These are phyloP conservation scores for Kradibia gibbosae DNA, from an alignment of 1,140 invertebrate species.

Conservation along the genomic window DNA sequence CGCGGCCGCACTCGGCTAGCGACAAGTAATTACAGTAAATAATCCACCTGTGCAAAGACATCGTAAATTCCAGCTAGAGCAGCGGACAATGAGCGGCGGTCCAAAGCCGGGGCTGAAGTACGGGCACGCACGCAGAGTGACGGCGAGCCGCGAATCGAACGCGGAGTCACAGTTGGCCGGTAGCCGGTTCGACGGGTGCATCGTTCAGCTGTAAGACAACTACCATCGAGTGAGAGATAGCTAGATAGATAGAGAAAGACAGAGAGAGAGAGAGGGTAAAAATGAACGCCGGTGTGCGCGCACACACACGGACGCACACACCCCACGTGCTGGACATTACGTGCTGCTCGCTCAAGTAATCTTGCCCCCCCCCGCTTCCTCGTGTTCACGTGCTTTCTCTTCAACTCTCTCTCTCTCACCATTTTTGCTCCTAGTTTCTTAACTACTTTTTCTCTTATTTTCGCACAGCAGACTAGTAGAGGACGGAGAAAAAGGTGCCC, in stretches of 20 bases:
- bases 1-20: neutral
- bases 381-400: neutral
- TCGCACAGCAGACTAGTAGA: neutral
- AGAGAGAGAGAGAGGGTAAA: neutral
- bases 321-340: too few species aligned
- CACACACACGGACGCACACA: neutral
- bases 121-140: neutral
- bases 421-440: too few species aligned
- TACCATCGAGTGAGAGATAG: neutral
- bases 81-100: neutral
- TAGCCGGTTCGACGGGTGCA: slow-evolving; percentile 43
- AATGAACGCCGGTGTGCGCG: neutral
- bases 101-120: neutral
- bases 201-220: slow-evolving; percentile 11
- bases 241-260: neutral
- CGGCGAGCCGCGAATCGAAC: slow-evolving; percentile 23
- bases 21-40: slow-evolving; percentile 45
- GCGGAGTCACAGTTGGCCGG: neutral
- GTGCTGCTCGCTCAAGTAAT: slow-evolving; percentile 20
- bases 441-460: slow-evolving; percentile 1
- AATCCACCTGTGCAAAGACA: slow-evolving; percentile 39
- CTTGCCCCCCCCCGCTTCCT: neutral
- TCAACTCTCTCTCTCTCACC: neutral
- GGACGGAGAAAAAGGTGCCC: slow-evolving; percentile 7
- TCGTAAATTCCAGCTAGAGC: slow-evolving; percentile 43